Evolutionary conservation across 2,113 vertebrate species (phyloP).

Genomic region (Epinephelus moara): DNA sequence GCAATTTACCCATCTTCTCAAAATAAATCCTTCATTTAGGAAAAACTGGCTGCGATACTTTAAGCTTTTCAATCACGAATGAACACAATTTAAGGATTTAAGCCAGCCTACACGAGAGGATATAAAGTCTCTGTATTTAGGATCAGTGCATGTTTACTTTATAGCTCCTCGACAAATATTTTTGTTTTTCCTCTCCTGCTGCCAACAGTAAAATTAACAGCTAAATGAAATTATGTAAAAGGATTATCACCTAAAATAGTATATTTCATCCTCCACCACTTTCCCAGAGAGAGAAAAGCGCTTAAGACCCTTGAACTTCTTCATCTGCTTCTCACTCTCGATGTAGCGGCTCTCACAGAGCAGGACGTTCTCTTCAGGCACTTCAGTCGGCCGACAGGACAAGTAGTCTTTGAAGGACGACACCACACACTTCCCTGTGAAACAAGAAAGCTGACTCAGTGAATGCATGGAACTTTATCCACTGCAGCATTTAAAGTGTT

Average conservation of each 20-base stretch:
- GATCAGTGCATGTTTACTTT: neutral
- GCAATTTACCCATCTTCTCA: neutral
- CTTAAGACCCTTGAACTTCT: constrained; percentile 98
- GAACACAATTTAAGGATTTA: neutral
- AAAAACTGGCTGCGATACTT: neutral
- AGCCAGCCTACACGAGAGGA: neutral
- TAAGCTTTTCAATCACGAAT: neutral
- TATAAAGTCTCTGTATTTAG: neutral
- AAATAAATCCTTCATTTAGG: neutral
- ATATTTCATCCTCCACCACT: constrained; percentile 98
- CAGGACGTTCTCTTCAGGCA: constrained; percentile 93
- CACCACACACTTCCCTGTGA: constrained; percentile 94
- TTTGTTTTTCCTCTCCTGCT: neutral
- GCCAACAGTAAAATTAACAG: neutral
- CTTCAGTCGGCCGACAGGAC: constrained; percentile 96
- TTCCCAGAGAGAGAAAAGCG: constrained; percentile 97
- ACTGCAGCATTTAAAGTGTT: neutral
- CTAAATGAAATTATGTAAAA: neutral
- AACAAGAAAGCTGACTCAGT: constrained; percentile 9
- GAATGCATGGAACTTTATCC: neutral
- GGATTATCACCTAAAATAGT: constrained; percentile 93
- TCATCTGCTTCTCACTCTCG: constrained; percentile 98
- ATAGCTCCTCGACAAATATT: neutral
- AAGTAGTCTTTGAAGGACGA: constrained; percentile 98
- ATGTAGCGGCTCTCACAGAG: constrained; percentile 99